Percentiles rank a stretch among this genome's conserved stretches.
Evolutionary conservation across 1,140 invertebrate species (phyloP).

Genomic region (Drosophila dunni): DNA sequence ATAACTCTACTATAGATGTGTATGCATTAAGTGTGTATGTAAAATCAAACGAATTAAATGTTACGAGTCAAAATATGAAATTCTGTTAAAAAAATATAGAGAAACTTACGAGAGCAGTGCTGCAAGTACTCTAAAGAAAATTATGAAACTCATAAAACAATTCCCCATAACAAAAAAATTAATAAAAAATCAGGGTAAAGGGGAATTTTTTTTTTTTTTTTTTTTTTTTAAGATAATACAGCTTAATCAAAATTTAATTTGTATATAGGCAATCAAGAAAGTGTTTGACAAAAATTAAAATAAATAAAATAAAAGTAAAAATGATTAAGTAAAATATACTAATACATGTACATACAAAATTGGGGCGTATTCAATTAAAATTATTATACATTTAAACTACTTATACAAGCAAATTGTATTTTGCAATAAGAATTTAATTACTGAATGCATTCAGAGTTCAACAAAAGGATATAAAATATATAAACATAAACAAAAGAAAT

Average conservation of each 20-base stretch:
- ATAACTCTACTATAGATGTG: slow-evolving; percentile 9
- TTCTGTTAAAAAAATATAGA: slow-evolving; percentile 10
- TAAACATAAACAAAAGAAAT: slow-evolving; percentile 13
- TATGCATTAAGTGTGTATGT: slow-evolving; percentile 7
- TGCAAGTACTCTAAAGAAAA: slow-evolving; percentile 37
- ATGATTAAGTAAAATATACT: slow-evolving; percentile 13
- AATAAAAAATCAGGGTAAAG: background rate
- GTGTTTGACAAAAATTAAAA: slow-evolving; percentile 25
- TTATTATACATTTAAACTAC: slow-evolving; percentile 16
- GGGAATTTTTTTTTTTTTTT: too few species aligned
- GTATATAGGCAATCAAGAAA: slow-evolving; percentile 48
- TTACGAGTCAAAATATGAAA: slow-evolving; percentile 1
- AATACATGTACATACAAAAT: slow-evolving; percentile 27
- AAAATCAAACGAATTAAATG: slow-evolving; percentile 20
- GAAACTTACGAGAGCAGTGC: slow-evolving; percentile 13
- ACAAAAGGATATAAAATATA: slow-evolving; percentile 23
- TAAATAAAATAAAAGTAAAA: background rate
- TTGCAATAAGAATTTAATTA: slow-evolving; percentile 34
- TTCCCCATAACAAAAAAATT: background rate
- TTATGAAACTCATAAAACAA: background rate
- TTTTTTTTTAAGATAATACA: background rate
- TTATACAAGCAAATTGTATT: slow-evolving; percentile 25
- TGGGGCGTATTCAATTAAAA: slow-evolving; percentile 26
- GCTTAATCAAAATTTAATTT: slow-evolving; percentile 49
- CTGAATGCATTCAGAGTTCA: slow-evolving; percentile 19